These are phyloP conservation scores for Hypotaenidia okinawae DNA, from an alignment of 2,797 vertebrate species.

Conservation along the genomic window DNA sequence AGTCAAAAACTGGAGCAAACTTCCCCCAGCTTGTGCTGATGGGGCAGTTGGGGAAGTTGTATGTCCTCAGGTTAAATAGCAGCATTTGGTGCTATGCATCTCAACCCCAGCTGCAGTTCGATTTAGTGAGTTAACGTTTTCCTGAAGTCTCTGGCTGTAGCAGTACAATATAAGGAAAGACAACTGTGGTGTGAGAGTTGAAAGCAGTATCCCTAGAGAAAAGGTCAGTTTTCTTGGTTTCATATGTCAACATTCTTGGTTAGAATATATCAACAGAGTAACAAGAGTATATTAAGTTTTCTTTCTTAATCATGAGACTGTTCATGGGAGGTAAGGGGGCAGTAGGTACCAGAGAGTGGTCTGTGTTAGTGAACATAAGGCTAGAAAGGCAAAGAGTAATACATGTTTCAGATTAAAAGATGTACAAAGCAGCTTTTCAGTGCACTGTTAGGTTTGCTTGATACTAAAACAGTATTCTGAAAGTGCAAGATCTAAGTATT, in stretches of 20 bases:
- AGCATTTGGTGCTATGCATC: not conserved
- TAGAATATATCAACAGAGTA: not conserved
- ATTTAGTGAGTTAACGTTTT: not conserved
- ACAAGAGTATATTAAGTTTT: not conserved
- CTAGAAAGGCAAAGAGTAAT: not conserved
- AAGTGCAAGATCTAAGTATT: not conserved
- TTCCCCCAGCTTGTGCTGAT: accelerated
- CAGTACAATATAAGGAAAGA: not conserved
- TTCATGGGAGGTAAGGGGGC: not conserved
- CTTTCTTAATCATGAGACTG: not conserved
- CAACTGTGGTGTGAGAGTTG: not conserved
- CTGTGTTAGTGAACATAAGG: not conserved
- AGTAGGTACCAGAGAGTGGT: not conserved
- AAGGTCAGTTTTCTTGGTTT: not conserved
- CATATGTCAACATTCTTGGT: not conserved
- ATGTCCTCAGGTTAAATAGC: not conserved
- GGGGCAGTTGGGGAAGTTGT: accelerated
- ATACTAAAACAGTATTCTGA: not conserved
- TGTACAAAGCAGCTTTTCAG: not conserved
- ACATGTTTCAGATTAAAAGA: not conserved
- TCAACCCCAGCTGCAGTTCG: accelerated
- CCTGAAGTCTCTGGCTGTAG: not conserved
- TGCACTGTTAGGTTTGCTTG: not conserved
- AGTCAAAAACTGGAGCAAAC: accelerated
- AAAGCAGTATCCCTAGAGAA: not conserved